Base-by-base conservation (phyloP, 2,888 invertebrate species). In the Drosophila multiciliata region DNA sequence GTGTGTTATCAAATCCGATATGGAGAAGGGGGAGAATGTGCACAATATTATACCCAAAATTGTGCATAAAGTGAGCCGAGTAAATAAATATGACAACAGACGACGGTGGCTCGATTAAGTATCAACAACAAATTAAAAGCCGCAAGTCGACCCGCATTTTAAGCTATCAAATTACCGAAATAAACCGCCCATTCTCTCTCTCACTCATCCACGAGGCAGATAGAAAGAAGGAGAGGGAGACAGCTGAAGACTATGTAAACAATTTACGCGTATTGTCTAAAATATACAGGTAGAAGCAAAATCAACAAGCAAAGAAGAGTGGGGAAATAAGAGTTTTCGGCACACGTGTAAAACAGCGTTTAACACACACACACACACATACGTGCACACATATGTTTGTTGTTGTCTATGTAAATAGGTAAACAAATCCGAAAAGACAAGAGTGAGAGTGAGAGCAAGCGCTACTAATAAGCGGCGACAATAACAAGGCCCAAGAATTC, bases 371-470 rank as follows among this genome's bases (percentile, higher is more conserved):
- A 55, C 15, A 50, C 36, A 54, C 36, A 54, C 42, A 42, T 12
- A 45, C 45, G 20, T 20, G 7, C 17, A 70, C 87, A 82, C 26
- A 58, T 69, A 82, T 60, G 55, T 63, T 78, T 89, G 74, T 70
- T 87, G 77, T 84, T 82, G 90, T 72, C 86, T 82, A 69, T 72
- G 90, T 72, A 85, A 85, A 85, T 85, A 89, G 83, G 73, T 83
- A 80, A 82, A 83, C 90, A 85, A 85, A 80, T 65, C 66, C 45
- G 55, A 61, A 60, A 48, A 64, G 50, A 48, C 40, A 38, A 20
- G 60, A 64, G 78, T 17, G 66, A 53, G 35, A 40, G 57, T 7
- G 40, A 32, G 45, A 69, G 48, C 40, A 67, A n/a, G 66, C 67
- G 36, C 53, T n/a, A 33, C 45, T 67, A 53, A 53, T 66, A 67